Conservation (phyloP, 2,888 invertebrate species). For the Coelinius sp. region DNA sequence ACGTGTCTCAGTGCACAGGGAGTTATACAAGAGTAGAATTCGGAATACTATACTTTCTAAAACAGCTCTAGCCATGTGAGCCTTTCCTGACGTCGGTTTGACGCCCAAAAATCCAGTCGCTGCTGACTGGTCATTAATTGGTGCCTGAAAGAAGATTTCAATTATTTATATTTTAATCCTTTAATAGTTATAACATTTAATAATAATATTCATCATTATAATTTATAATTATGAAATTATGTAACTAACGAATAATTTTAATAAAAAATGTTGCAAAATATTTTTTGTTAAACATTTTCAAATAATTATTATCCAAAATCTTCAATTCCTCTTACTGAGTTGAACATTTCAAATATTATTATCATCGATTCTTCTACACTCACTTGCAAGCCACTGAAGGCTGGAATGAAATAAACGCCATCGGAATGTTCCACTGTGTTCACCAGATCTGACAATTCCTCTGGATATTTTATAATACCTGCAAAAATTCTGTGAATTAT, state of each 20-base stretch:
- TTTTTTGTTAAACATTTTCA: too few relatives aligned
- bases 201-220: too few relatives aligned
- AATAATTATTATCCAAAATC: too few relatives aligned
- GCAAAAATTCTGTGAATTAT: not conserved
- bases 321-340: too few relatives aligned
- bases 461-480: constrained; percentile 78
- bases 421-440: constrained; percentile 79
- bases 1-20: constrained; percentile 80
- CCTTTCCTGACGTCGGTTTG: constrained; percentile 80
- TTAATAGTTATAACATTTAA: not conserved
- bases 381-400: constrained; percentile 90
- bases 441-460: constrained; percentile 80
- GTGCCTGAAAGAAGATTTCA: constrained; percentile 76
- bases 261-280: too few relatives aligned
- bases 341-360: not conserved
- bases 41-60: constrained; percentile 90
- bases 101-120: constrained; percentile 87
- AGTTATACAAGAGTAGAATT: constrained; percentile 82
- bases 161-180: not conserved
- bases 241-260: too few relatives aligned
- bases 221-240: too few relatives aligned
- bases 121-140: constrained; percentile 88
- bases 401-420: constrained; percentile 90
- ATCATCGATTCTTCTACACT: constrained; percentile 50
- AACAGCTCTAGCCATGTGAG: constrained; percentile 86